Conservation (phyloP, 2,888 invertebrate species). For the Heteromyza rotundicornis region DNA sequence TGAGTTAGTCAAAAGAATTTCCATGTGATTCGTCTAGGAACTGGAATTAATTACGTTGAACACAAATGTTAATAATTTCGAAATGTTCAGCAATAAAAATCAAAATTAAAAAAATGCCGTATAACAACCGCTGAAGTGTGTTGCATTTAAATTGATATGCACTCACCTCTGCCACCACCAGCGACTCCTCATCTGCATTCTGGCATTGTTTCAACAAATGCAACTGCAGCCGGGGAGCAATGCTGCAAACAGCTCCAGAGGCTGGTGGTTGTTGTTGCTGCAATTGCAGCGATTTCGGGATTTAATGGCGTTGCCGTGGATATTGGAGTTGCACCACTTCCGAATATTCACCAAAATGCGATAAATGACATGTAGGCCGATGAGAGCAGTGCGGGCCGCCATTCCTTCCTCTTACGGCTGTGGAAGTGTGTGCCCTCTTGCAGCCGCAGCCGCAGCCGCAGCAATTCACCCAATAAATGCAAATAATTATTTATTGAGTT, state of each 20-base stretch:
- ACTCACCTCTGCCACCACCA: too few relatives aligned
- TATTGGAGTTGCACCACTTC: not conserved
- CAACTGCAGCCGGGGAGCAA: too few relatives aligned
- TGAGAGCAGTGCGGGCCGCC: not conserved
- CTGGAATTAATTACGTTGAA: too few relatives aligned
- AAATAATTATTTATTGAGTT: slow-evolving; percentile 58
- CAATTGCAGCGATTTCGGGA: not conserved
- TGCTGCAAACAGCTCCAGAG: too few relatives aligned
- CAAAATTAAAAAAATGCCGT: too few relatives aligned
- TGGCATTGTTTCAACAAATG: not conserved
- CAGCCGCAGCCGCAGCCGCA: not conserved
- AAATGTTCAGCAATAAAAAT: too few relatives aligned
- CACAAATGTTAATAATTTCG: too few relatives aligned
- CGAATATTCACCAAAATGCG: not conserved
- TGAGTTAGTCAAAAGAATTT: too few relatives aligned
- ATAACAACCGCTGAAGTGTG: not conserved
- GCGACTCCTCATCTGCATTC: too few relatives aligned
- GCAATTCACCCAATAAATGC: slow-evolving; percentile 36
- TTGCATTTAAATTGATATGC: too few relatives aligned
- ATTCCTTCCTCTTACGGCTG: too few relatives aligned
- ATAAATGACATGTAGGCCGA: not conserved
- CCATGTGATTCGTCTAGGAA: too few relatives aligned
- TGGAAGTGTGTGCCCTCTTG: not conserved
- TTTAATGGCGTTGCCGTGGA: not conserved
- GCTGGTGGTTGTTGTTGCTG: not conserved